Evolutionary conservation across 2,797 vertebrate species (phyloP), one percentile per base, ranked within the genome.

Genomic region (Scomberomorus guttatus): DNA sequence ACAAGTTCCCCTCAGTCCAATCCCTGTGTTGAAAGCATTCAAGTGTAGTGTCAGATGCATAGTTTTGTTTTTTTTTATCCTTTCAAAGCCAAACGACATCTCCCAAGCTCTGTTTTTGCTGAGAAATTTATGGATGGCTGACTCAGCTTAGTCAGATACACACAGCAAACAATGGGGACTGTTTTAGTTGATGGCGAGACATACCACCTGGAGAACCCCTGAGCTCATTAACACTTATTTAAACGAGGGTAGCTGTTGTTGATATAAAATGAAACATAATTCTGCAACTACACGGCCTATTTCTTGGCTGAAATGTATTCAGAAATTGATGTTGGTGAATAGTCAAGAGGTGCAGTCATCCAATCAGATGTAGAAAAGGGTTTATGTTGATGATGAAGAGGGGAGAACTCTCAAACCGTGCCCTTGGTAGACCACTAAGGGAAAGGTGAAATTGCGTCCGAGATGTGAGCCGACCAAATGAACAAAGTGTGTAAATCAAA

Each of bases 71-170:
- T 39, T 68, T 58, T 64, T 32, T 39, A 69, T 25, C 4, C 25
- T 20, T 44, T 6, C 17, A 61, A 34, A 46, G 2, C 29, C 14
- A 24, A 6, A 42, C 51, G 11, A 20, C 60, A 54, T 44, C 24
- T 48, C 17, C 0, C 22, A 22, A 15, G 4, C 37, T 57, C 17
- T 50, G 20, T 1, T 67, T 55, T 39, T 56, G n/a, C 52, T 50
- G 6, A 20, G 18, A 60, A 2, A 50, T 61, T 29, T 51, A 29
- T 39, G 8, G 51, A 63, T 32, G 46, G 44, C 34, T 34, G 55
- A 79, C 39, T 72, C 14, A 51, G 18, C 63, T 6, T 54, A 10
- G 58, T 72, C 44, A 68, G 37, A 79, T 3, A 6, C 44, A 57
- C 5, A 56, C n/a, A 61, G 22, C 3, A 75, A 63, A 48, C 27